Base-by-base conservation (phyloP, 2,888 invertebrate species). In the Apotomis turbidana region DNA sequence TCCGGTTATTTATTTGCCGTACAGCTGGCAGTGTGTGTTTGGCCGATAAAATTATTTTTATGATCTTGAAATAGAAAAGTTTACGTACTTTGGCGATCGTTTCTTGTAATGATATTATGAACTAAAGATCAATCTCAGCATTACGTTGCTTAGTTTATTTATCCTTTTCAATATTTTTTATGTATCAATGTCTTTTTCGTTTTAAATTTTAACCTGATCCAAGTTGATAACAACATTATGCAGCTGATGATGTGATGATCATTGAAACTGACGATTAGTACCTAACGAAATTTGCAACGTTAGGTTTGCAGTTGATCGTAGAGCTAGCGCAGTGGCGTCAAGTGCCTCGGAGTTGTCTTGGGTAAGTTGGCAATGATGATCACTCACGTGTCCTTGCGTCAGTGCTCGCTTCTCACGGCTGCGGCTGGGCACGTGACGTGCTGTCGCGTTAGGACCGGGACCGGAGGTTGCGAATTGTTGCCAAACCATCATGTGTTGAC, bases 401-500 rank as follows among this genome's bases (percentile, higher is more conserved):
- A 87, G 83, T 80, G 79, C 80, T 83, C 82, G 81, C 76, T 80
- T 90, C 90, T 87, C 90, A 90, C 90, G 89, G 80, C 81, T 27
- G 27, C 27, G 27, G 27, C 27, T 27, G 79, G 77, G 76, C 75
- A 77, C 80, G 78, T 79, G 3, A 9, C 49, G 49, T 9, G 49
- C 79, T 76, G 83, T 85, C 85, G 49, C 49, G 9, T 80, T 76
- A 74, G 79, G 84, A 83, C 83, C 70, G 78, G 80, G 81, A 84
- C 86, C 86, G 88, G 88, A 86, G 86, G 84, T 89, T 88, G 84
- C 76, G 83, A 87, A 85, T 75, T 74, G 76, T 90, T 90, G 87
- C 85, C 75, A 86, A 85, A 89, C 79, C 6, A 41, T 41, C 5
- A 6, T 77, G 72, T 76, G 78, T 76, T 79, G 78, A 78, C 77